A percentile compares a stretch with the other conserved stretches of the same genome.
Conservation (phyloP, 2,113 vertebrate genomes). For the Gopherus evgoodei region DNA sequence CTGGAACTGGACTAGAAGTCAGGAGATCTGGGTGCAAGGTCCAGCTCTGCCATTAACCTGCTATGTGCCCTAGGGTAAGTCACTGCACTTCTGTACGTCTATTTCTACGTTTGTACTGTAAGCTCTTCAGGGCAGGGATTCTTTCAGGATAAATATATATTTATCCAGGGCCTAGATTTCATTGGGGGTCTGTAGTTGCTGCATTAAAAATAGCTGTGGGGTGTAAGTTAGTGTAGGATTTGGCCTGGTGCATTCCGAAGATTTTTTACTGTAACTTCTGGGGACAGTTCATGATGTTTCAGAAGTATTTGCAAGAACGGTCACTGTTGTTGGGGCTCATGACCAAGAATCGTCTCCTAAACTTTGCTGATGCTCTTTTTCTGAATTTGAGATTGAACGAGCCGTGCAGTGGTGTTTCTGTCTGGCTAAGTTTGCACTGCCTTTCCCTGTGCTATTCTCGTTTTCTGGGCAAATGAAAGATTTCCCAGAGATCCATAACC, state of each 20-base stretch:
- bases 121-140: neutral
- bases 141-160: neutral
- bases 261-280: neutral
- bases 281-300: neutral
- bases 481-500: neutral
- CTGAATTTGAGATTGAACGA: fast-evolving
- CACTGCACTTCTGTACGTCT: neutral
- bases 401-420: neutral
- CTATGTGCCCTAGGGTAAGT: neutral
- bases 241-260: neutral
- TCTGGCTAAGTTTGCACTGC: neutral
- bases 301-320: neutral
- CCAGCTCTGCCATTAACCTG: neutral
- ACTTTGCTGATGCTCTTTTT: neutral
- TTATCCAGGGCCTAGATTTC: neutral
- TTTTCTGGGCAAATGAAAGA: neutral
- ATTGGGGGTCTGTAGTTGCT: neutral
- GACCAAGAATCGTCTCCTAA: neutral
- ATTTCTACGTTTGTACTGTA: neutral
- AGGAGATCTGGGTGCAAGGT: neutral
- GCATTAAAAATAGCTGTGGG: neutral
- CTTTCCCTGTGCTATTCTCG: neutral
- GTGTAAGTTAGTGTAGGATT: neutral
- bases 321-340: neutral
- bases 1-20: neutral